Conservation (phyloP, 2,113 vertebrate species). For the Orycteropus afer region DNA sequence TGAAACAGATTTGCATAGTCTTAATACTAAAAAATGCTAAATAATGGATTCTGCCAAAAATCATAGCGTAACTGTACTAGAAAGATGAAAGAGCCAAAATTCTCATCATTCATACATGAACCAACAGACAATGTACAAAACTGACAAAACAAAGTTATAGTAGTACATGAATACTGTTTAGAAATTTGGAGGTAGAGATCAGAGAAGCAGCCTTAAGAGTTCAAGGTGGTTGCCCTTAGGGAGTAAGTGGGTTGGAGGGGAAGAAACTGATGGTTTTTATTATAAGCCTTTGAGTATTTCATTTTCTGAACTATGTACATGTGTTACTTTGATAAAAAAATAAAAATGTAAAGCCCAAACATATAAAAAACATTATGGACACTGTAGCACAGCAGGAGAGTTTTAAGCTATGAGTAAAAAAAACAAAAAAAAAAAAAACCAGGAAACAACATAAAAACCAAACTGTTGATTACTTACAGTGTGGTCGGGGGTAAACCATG, state of each 20-base stretch:
- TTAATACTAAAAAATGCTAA: constrained; percentile 9
- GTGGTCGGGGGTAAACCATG: constrained; percentile 22
- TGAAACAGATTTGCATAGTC: neutral
- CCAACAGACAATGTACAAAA: constrained; percentile 5
- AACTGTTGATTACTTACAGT: neutral
- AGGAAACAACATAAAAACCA: neutral
- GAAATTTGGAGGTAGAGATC: neutral
- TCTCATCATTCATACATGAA: neutral
- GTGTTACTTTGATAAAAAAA: constrained; percentile 35
- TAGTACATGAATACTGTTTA: constrained; percentile 17
- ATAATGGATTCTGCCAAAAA: neutral
- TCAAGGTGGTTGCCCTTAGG: neutral
- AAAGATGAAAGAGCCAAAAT: neutral
- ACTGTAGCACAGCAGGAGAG: neutral
- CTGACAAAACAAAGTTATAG: neutral
- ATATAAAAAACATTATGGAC: neutral
- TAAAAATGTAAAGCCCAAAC: neutral
- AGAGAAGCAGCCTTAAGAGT: neutral
- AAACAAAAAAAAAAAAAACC: neutral
- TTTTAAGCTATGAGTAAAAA: neutral
- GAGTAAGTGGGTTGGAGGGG: neutral
- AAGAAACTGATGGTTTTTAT: constrained; percentile 43
- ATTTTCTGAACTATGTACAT: constrained; percentile 29
- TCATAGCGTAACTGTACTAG: neutral
- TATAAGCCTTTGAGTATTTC: neutral